Base-by-base conservation (phyloP, 2,888 invertebrate species). In the Platycheirus albimanus region DNA sequence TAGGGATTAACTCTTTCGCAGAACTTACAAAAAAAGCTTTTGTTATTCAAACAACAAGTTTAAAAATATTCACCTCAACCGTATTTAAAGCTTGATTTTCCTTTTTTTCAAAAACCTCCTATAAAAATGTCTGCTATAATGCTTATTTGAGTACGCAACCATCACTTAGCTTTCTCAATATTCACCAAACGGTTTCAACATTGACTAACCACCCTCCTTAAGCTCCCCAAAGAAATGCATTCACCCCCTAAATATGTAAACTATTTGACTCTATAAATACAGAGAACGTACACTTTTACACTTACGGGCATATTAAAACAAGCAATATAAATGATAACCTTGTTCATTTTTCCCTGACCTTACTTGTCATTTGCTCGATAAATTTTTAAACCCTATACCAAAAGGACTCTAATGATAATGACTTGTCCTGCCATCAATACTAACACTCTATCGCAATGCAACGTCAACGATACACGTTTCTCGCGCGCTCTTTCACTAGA, bases 341-440 rank as follows among this genome's bases (percentile, higher is more conserved):
- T 78, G 72, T 64, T 83, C 30, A 28, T 24, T 64, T 78, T 72
- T 69, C 78, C 72, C 54, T 70, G 72, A 77, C 77, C 72, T 77
- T 83, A 61, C 70, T 67, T 63, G 67, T 43, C 77, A 72, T 69
- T 41, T 49, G 20, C 51, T 72, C 56, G 67, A 67, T 71, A 67
- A 67, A 51, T 41, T 56, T 72, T 61, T 47, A 72, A 81, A 49
- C 30, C 45, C 33, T 61, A 71, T 54, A 49, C 41, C 49, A 17
- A 63, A 38, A 13, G 19, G 24, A 10, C 49, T 61, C n/a, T 11
- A 15, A 56, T 4, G 19, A 61, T 11, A 15, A 56, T 4, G 19
- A 61, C 54, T 33, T 19, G 30, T 20, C 15, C 58, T 52, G 15
- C 13, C 52, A 64, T 45, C 33, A 51, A 69, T n/a, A 41, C 17